These are phyloP conservation scores for Acanthisitta chloris DNA, from an alignment of 2,113 vertebrate genomes.

Conservation along the genomic window DNA sequence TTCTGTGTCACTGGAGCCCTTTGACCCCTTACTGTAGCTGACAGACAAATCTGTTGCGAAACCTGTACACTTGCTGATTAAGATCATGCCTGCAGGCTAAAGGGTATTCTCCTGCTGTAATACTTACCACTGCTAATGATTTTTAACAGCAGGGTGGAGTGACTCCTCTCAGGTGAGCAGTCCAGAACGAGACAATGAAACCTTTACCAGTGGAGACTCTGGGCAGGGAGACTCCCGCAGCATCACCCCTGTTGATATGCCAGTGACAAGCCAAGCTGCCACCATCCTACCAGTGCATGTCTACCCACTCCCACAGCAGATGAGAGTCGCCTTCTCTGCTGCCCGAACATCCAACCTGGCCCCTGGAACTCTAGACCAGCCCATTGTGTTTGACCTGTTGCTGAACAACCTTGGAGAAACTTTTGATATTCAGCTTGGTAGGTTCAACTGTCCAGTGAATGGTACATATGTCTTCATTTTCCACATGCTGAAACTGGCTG, in stretches of 20 bases:
- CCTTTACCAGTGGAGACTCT: conserved; percentile 85
- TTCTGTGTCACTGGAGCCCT: background rate
- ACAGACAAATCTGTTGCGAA: background rate
- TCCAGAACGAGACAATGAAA: conserved; percentile 85
- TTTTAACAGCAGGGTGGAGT: conserved; percentile 83
- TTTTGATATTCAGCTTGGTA: conserved; percentile 88
- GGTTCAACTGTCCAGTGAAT: conserved; percentile 89
- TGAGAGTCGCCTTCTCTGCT: conserved; percentile 93
- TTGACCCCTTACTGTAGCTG: background rate
- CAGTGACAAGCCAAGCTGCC: conserved; percentile 78
- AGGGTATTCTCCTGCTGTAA: background rate
- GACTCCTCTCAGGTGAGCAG: conserved; percentile 94
- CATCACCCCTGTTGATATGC: conserved; percentile 83
- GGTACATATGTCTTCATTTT: conserved; percentile 97
- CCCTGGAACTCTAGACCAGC: conserved; percentile 94
- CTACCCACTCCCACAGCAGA: conserved; percentile 86
- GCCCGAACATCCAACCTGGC: conserved; percentile 92
- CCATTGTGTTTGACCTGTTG: conserved; percentile 92
- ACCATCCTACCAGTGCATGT: conserved; percentile 87
- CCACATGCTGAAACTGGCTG: conserved; percentile 95
- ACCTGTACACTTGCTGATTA: background rate
- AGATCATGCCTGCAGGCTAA: background rate
- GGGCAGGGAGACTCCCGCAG: conserved; percentile 89
- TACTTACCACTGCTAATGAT: background rate
- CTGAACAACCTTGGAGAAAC: conserved; percentile 92